Evolutionary conservation across 1,140 invertebrate species (phyloP).

Genomic region (Lepidurus couesii): DNA sequence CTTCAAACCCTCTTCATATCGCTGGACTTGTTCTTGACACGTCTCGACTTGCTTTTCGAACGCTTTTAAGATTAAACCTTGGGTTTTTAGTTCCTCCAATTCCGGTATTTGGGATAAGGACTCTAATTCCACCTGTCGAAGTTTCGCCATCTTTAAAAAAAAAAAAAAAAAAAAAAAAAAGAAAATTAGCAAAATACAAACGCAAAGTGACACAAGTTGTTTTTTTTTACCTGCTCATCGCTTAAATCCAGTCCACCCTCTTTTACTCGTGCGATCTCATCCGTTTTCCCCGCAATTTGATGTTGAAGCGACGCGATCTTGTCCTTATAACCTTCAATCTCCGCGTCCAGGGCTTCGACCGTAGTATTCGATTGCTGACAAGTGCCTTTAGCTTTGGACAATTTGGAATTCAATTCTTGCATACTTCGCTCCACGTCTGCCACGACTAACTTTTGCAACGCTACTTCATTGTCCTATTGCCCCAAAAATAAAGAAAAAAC

Average conservation of each 20-base stretch:
- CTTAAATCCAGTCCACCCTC: not conserved
- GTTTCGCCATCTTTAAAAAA: not conserved
- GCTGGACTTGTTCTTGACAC: not conserved
- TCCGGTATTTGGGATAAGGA: not conserved
- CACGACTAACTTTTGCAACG: not conserved
- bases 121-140: not conserved
- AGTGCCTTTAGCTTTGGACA: not conserved
- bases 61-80: not conserved
- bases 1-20: not conserved
- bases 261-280: not conserved
- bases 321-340: not conserved
- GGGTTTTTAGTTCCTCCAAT: not conserved
- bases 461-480: not conserved
- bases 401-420: not conserved
- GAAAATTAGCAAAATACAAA: not conserved
- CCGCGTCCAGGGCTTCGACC: not conserved
- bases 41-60: not conserved
- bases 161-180: not conserved
- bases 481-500: too few species aligned
- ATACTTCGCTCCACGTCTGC: not conserved
- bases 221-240: not conserved
- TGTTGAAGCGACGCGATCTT: not conserved
- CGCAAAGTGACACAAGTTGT: not conserved
- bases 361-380: not conserved
- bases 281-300: not conserved